Base-by-base conservation (phyloP, 2,797 vertebrate species). In the Eurystomus glaucurus region DNA sequence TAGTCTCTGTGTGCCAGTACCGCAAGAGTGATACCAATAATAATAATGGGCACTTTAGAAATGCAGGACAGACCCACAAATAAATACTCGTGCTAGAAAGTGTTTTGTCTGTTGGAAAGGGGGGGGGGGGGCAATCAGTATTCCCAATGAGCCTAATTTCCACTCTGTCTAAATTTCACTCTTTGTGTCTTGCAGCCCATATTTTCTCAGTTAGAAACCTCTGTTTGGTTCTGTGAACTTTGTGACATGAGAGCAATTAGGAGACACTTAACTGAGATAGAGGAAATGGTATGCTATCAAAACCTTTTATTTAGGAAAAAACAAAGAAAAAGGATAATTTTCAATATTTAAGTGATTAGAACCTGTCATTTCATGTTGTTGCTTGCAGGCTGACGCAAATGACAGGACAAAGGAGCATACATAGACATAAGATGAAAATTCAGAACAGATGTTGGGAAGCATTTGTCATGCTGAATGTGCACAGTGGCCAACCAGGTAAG, bases 381-480 rank as follows among this genome's bases (percentile, higher is more conserved):
- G 87, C 96, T 97, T 96, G 86, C 91, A 97, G 77, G 54, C 81
- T 96, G 90, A 86, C 94, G 87, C 58, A 95, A 85, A 93, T 96
- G 95, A 97, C 85, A 93, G 84, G 85, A 93, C 88, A 75, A 85
- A 97, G 86, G 31, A 93, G 52, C n/a, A 81, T 66, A 74, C 64
- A 62, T 70, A 83, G 77, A 95, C 97, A 89, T 89, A 61, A 90
- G 84, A 97, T 51, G 88, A 95, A 98, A 98, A 98, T 97, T 90
- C 86, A 88, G 92, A 98, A 87, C 93, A 97, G 96, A 97, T 98
- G 98, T 95, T 88, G 96, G 88, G 91, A 96, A 91, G 45, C 37
- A 54, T 88, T 94, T 93, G 93, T 89, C 86, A 65, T 93, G 86
- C 70, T 50, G 76, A 93, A 90, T 31, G 23, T 83, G 35, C 91